Evolutionary conservation across 1,140 invertebrate species (phyloP), one percentile per base, ranked within the genome.

Genomic region (Drosophila azteca): DNA sequence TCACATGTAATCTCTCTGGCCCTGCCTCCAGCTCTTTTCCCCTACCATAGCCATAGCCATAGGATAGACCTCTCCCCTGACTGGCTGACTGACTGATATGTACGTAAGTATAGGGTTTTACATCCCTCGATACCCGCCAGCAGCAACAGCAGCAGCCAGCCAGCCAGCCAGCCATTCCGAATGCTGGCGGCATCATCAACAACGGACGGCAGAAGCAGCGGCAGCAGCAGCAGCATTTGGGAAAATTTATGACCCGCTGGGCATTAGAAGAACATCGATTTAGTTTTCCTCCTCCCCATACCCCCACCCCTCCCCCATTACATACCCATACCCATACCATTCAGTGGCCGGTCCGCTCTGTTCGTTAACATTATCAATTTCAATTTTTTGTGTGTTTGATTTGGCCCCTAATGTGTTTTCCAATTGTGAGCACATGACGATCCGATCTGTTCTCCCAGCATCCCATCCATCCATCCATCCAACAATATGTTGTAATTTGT

Each of bases 401-500:
- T 88, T 69, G n/a, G 39, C 59, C 79, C 79, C 64, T 87, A 87
- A 87, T 87, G 83, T 88, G 62, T 87, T 87, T 87, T 88, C 76
- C 81, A 85, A 80, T 85, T 80, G 72, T 85, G 61, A 54, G 35
- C 66, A 69, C 66, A 69, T 69, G 66, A 69, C 66, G 66, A 67
- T 70, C 29, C 66, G 66, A 67, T 70, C 29, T 45, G 31, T 63
- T 49, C 29, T 8, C 6, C 29, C 29, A 2, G 29, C 26, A 26
- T 49, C 51, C 51, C 63, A 68, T 65, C 49, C 78, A n/a, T n/a
- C n/a, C n/a, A n/a, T n/a, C n/a, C n/a, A n/a, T n/a, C n/a, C n/a
- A n/a, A n/a, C n/a, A 88, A 88, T 74, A 79, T 87, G 83, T 66
- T 78, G 82, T 87, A 87, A 88, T 87, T 82, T 87, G 79, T 87